phyloP scores from a whole-genome alignment of 2,888 invertebrate species.

The Diarsia dahlii region DNA sequence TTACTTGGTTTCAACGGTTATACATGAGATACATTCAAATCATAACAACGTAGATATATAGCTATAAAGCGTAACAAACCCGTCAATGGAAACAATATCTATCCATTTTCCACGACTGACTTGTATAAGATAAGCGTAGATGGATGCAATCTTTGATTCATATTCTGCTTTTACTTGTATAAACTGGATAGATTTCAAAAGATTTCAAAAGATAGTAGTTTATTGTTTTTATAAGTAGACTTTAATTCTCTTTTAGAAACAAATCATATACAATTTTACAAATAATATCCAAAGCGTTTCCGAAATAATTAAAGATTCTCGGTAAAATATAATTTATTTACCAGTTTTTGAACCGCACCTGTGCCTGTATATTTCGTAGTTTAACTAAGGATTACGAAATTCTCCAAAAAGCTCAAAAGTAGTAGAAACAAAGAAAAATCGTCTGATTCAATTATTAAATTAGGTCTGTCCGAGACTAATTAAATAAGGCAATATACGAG shows the following conservation, averaged over 20 bases:
- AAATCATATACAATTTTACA: background rate
- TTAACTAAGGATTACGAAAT: background rate
- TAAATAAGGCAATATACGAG: slow-evolving; percentile 37
- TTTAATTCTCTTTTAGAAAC: background rate
- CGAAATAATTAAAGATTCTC: background rate
- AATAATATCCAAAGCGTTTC: background rate
- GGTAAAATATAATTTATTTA: background rate
- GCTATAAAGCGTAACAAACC: background rate
- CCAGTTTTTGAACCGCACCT: slow-evolving; percentile 5
- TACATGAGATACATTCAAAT: background rate
- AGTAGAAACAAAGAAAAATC: slow-evolving; percentile 38
- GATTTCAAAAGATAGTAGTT: background rate
- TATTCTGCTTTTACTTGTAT: background rate
- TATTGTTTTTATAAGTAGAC: background rate
- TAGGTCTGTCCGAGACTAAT: slow-evolving; percentile 40
- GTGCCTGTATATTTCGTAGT: background rate
- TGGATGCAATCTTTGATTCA: background rate
- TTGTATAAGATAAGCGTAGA: background rate
- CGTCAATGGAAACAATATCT: slow-evolving; percentile 9
- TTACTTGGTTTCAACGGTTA: background rate
- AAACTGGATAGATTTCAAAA: background rate
- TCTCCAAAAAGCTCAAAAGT: background rate
- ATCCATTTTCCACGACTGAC: background rate
- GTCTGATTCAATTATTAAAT: slow-evolving; percentile 44
- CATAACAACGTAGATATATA: background rate